A percentile compares a stretch with the other conserved stretches of the same genome.
Evolutionary conservation across 1,140 invertebrate genomes (phyloP).

Genomic region (Tetramorium alpestre): DNA sequence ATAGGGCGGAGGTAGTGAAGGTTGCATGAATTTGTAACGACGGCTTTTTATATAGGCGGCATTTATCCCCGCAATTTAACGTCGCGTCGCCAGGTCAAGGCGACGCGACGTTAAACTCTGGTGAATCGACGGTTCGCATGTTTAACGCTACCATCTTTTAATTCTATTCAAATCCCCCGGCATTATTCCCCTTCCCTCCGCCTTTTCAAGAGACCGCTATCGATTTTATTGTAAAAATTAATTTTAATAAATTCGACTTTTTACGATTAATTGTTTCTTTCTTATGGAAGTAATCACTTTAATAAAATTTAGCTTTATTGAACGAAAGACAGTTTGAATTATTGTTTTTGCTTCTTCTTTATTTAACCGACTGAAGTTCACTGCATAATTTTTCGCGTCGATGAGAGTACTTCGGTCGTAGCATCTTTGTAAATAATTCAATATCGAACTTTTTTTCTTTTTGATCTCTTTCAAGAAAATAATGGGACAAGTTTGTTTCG

Average conservation of each 20-base stretch:
- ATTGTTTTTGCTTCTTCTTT: neutral
- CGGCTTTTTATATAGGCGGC: conserved; percentile 52
- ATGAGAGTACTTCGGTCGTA: neutral
- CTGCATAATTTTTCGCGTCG: neutral
- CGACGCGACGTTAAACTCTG: conserved; percentile 17
- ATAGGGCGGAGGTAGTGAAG: conserved; percentile 53
- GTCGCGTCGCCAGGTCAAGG: conserved; percentile 36
- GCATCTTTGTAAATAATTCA: neutral
- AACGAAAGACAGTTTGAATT: neutral
- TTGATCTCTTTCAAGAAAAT: neutral
- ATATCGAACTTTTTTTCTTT: neutral
- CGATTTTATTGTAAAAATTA: neutral
- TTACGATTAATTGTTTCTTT: neutral
- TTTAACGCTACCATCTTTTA: conserved; percentile 5
- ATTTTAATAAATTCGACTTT: neutral
- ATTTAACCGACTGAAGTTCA: neutral
- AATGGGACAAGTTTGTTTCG: neutral
- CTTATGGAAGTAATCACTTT: neutral
- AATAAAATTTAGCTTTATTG: neutral
- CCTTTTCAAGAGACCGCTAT: neutral
- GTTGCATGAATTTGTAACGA: conserved; percentile 57
- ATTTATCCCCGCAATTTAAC: conserved; percentile 29
- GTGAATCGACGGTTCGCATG: conserved; percentile 24
- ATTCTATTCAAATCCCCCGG: neutral
- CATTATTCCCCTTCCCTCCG: neutral